Percentiles rank a stretch among this genome's conserved stretches.
Conservation (phyloP, 2,113 vertebrate genomes). For the Archocentrus centrarchus region DNA sequence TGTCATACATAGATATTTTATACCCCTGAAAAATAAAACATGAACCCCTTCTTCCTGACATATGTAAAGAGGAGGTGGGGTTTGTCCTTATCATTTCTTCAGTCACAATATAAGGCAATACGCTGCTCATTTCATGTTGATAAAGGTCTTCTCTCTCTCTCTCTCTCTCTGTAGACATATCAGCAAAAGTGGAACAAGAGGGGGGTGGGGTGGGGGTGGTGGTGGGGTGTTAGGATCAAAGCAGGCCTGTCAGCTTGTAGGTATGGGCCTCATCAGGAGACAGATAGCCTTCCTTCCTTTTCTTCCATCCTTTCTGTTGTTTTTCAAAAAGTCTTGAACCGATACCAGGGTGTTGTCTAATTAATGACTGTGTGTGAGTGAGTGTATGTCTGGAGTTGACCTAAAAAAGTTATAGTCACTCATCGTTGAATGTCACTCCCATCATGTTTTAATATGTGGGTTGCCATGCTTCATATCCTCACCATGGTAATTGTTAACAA, state of each 20-base stretch:
- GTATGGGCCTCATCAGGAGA: conserved; percentile 68
- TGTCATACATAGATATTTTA: conserved; percentile 3
- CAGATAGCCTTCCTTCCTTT: conserved; percentile 44
- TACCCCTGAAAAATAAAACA: conserved; percentile 4
- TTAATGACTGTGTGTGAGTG: conserved; percentile 61
- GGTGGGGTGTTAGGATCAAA: conserved; percentile 60
- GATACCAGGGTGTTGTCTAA: conserved; percentile 67
- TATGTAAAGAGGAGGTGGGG: conserved; percentile 15
- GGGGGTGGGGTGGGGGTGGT: conserved; percentile 5
- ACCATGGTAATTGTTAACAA: neutral
- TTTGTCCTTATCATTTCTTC: conserved; percentile 54
- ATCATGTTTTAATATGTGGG: conserved; percentile 42
- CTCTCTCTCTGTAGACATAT: conserved; percentile 30
- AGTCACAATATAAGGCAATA: conserved; percentile 58
- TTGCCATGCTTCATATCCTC: conserved; percentile 45
- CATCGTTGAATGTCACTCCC: conserved; percentile 51
- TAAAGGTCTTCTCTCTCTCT: conserved; percentile 52
- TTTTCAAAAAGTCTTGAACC: conserved; percentile 65
- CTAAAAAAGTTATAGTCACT: conserved; percentile 64
- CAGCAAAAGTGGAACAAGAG: conserved; percentile 49
- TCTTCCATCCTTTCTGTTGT: conserved; percentile 52
- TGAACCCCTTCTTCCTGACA: conserved; percentile 30
- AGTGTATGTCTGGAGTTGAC: conserved; percentile 44
- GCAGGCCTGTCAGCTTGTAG: conserved; percentile 72
- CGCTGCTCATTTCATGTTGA: conserved; percentile 69